Evolutionary conservation across 2,113 vertebrate genomes (phyloP).

Genomic region (Taxidea taxus): DNA sequence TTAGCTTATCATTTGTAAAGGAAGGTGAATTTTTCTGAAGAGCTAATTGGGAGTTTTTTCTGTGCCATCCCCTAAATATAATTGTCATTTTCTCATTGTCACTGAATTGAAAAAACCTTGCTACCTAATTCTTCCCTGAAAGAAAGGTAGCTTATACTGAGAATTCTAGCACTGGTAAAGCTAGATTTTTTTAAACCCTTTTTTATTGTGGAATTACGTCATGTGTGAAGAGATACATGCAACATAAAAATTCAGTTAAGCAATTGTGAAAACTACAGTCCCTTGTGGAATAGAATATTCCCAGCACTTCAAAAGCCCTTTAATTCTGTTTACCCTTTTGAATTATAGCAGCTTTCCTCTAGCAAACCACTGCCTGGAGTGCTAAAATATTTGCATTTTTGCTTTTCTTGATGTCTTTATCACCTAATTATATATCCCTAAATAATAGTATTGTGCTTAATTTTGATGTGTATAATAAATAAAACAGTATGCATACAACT

Average conservation of each 20-base stretch:
- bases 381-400: conserved; percentile 27
- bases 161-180: not conserved
- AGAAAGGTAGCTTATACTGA: not conserved
- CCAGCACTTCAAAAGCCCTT: not conserved
- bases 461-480: not conserved
- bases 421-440: not conserved
- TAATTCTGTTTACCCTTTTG: not conserved
- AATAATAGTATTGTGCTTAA: not conserved
- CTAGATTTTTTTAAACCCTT: not conserved
- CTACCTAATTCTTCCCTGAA: not conserved
- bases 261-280: not conserved
- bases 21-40: not conserved
- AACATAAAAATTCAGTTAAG: not conserved
- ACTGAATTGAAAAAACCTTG: not conserved
- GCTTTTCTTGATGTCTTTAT: not conserved
- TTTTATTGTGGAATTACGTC: not conserved
- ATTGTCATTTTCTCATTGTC: not conserved
- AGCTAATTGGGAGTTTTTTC: not conserved
- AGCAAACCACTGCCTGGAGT: not conserved
- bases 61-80: not conserved
- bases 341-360: not conserved
- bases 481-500: not conserved
- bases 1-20: not conserved
- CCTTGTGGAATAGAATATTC: not conserved
- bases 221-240: not conserved